A percentile compares a stretch with the other conserved stretches of the same genome.
phyloP scores from a whole-genome alignment of 2,113 vertebrate genomes.

The Nothocercus julius region DNA sequence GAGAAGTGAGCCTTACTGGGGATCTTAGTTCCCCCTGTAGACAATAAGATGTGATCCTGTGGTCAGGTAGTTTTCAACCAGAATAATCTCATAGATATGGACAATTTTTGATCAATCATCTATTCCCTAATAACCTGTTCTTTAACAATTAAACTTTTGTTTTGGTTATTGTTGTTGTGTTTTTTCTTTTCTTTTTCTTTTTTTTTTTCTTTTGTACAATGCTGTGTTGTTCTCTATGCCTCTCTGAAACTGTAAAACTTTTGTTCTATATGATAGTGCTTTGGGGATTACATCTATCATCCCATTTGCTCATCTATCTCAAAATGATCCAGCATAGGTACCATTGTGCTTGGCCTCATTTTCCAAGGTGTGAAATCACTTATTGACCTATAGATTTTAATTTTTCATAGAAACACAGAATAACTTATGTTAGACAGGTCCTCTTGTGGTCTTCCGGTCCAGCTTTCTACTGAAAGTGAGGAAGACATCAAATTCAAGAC shows the following conservation, averaged over 20 bases:
- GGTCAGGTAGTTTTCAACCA: neutral
- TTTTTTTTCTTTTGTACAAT: neutral
- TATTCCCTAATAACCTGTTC: neutral
- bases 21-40: neutral
- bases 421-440: neutral
- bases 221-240: neutral
- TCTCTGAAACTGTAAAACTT: neutral
- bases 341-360: neutral
- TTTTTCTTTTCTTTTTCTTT: neutral
- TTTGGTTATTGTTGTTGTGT: neutral
- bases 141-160: neutral
- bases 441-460: neutral
- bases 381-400: neutral
- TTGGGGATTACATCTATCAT: neutral
- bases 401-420: neutral
- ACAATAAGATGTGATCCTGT: neutral
- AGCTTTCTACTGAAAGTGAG: neutral
- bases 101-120: neutral
- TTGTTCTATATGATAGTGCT: neutral
- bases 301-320: neutral
- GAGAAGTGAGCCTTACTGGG: neutral
- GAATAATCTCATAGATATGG: neutral
- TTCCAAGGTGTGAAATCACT: neutral
- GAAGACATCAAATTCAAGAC: neutral
- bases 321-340: neutral